These are phyloP conservation scores for Drosophila buzzatii DNA, from an alignment of 2,888 invertebrate genomes.

Conservation along the genomic window DNA sequence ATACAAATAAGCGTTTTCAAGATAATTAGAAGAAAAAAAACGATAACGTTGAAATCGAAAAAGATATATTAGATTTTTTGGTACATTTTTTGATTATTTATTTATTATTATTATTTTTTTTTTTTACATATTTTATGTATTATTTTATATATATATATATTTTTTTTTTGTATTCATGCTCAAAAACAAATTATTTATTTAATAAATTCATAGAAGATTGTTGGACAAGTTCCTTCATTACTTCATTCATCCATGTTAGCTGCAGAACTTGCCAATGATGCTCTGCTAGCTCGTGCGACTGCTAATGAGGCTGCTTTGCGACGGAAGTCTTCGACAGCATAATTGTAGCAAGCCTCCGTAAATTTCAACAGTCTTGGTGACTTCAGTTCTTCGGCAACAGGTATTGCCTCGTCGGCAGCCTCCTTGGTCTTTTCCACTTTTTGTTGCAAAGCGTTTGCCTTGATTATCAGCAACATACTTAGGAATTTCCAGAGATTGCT, in stretches of 20 bases:
- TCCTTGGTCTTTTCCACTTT: conserved; percentile 78
- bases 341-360: neutral
- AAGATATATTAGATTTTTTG: neutral
- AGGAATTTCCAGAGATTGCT: conserved; percentile 75
- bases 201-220: neutral
- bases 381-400: conserved; percentile 26
- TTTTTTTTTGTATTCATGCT: neutral
- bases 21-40: too few relatives aligned
- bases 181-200: neutral
- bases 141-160: neutral
- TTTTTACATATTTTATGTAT: neutral
- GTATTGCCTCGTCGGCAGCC: conserved; percentile 45
- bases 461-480: conserved; percentile 67
- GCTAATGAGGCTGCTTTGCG: conserved; percentile 16
- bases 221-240: too few relatives aligned
- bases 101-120: neutral
- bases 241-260: too few relatives aligned
- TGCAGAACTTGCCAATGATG: neutral
- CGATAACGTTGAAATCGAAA: neutral
- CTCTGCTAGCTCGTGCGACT: neutral
- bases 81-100: neutral
- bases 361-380: conserved; percentile 17
- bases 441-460: conserved; percentile 74
- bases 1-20: too few relatives aligned
- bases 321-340: conserved; percentile 5